Conservation (phyloP, 2,888 invertebrate genomes). For the Ophion obscuratus region DNA sequence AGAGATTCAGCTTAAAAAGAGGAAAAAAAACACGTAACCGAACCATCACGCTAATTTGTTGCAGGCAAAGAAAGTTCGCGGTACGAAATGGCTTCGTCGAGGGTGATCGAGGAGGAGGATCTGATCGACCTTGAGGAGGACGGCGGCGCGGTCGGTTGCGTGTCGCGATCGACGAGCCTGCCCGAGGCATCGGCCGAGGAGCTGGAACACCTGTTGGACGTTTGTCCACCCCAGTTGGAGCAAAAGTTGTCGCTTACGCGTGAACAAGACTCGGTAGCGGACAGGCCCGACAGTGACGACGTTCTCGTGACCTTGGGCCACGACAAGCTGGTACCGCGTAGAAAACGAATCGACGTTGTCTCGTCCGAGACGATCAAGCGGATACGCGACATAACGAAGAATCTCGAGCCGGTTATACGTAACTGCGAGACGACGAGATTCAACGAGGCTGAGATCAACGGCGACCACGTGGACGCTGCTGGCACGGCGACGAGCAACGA, state of each 20-base stretch:
- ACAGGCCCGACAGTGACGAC: slow-evolving; percentile 71
- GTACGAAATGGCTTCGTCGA: slow-evolving; percentile 74
- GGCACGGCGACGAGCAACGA: background rate
- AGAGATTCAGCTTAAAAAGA: background rate
- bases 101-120: slow-evolving; percentile 77
- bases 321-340: slow-evolving; percentile 80
- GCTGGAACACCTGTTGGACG: slow-evolving; percentile 81
- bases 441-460: background rate
- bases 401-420: slow-evolving; percentile 80
- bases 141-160: slow-evolving; percentile 70
- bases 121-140: slow-evolving; percentile 79
- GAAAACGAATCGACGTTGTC: slow-evolving; percentile 81
- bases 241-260: slow-evolving; percentile 80
- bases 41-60: slow-evolving; percentile 11
- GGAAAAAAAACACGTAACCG: background rate
- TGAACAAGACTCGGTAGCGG: slow-evolving; percentile 73
- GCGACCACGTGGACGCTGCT: slow-evolving; percentile 63
- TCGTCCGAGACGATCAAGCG: slow-evolving; percentile 82
- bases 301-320: slow-evolving; percentile 81
- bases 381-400: slow-evolving; percentile 81
- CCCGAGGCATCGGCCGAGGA: slow-evolving; percentile 78
- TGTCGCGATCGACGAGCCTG: slow-evolving; percentile 65
- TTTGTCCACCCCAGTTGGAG: slow-evolving; percentile 81
- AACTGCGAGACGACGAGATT: slow-evolving; percentile 18
- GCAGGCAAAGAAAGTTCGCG: slow-evolving; percentile 51